Evolutionary conservation across 2,888 invertebrate genomes (phyloP), one percentile per base, ranked within the genome.

Genomic region (Agriopis marginaria): DNA sequence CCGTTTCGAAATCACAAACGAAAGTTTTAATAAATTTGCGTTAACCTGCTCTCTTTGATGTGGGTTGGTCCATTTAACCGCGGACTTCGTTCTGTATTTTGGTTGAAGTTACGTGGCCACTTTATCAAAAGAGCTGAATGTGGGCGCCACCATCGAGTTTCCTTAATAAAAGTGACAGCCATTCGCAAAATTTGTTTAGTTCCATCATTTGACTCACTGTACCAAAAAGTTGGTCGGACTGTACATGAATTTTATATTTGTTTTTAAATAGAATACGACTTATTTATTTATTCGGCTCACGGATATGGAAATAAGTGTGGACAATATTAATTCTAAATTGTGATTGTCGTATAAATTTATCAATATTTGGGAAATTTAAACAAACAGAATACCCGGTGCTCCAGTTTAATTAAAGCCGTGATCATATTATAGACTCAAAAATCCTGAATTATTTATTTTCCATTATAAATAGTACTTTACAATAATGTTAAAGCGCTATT

Each of bases 21-120:
- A 75, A 76, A 79, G 73, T 77, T 80, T 80, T 73, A 78, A 32
- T 80, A 79, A 78, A 82, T 79, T 76, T 79, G 70, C 68, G 72
- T 73, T 69, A 61, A 76, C 79, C 74, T 75, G 72, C 62, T 62
- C 75, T 75, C 74, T 81, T 84, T 84, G 82, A 83, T 80, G 82
- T 81, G 82, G 79, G 74, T 76, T 77, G 73, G 64, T 66, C 63
- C 66, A 66, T 39, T 70, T 58, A 55, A 68, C 56, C 65, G 39
- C 54, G 49, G 67, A 73, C 73, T 76, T 67, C 76, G 76, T 68
- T 74, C 73, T 56, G 73, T 75, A 68, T 66, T 68, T 66, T 45
- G 67, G 32, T 45, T 39, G 10, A 53, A 66, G 66, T 66, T 70
- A 49, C 40, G 58, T 67, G 58, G 74, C 70, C 71, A 68, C 65